These are phyloP conservation scores for Pherbina coryleti DNA, from an alignment of 2,888 invertebrate species.

Conservation along the genomic window DNA sequence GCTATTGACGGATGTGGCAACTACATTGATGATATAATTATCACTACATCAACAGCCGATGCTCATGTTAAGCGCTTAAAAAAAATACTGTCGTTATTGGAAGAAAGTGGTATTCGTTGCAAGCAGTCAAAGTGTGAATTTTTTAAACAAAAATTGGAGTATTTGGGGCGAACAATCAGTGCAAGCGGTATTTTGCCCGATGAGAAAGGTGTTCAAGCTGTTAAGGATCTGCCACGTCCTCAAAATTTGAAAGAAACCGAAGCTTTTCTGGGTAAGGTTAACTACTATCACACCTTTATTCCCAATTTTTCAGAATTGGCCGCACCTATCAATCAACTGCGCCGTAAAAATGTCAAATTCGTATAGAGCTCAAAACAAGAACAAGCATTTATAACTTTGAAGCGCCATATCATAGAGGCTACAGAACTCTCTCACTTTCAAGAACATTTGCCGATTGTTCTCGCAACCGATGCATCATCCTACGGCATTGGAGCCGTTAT, in stretches of 20 bases:
- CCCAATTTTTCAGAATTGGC: too few relatives aligned
- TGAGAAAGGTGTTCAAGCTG: too few relatives aligned
- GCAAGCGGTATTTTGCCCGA: too few relatives aligned
- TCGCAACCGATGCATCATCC: too few relatives aligned
- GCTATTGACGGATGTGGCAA: constrained; percentile 53
- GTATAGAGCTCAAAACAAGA: constrained; percentile 12
- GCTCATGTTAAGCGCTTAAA: too few relatives aligned
- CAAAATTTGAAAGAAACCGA: too few relatives aligned
- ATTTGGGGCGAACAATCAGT: constrained; percentile 51
- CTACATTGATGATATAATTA: constrained; percentile 56
- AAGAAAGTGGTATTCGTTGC: too few relatives aligned
- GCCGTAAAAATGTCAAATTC: constrained; percentile 19
- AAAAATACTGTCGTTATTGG: constrained; percentile 46
- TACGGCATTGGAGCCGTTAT: too few relatives aligned
- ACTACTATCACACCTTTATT: too few relatives aligned
- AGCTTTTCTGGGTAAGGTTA: too few relatives aligned
- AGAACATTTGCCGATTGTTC: constrained; percentile 35
- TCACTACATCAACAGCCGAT: constrained; percentile 47
- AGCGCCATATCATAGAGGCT: constrained; percentile 13
- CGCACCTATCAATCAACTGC: too few relatives aligned
- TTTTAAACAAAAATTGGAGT: constrained; percentile 55
- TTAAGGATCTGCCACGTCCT: too few relatives aligned
- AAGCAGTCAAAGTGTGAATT: constrained; percentile 59
- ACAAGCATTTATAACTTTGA: constrained; percentile 12
- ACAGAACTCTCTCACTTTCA: constrained; percentile 11